These are phyloP conservation scores for Drosophila planitibia DNA, from an alignment of 2,888 invertebrate genomes.

Conservation along the genomic window DNA sequence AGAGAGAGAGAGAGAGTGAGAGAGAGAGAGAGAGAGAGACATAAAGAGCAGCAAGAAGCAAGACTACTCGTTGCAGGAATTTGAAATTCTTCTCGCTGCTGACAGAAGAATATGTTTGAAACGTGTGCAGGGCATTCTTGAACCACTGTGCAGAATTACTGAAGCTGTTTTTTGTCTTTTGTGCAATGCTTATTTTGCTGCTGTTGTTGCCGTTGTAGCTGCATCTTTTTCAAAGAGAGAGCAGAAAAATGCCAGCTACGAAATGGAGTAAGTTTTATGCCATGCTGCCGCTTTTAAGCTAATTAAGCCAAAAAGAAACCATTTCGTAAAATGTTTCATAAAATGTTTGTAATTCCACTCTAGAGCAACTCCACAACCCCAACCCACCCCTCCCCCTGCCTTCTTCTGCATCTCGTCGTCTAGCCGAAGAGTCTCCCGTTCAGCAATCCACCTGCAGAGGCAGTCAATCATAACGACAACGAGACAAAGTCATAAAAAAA, in stretches of 20 bases:
- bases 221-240: conserved; percentile 7
- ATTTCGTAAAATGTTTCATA: conserved; percentile 40
- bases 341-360: conserved; percentile 18
- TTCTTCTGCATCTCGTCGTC: conserved; percentile 2
- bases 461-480: conserved; percentile 63
- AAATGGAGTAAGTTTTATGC: conserved; percentile 21
- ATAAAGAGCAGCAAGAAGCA: not conserved
- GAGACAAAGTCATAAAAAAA: conserved; percentile 60
- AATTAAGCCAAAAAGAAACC: conserved; percentile 58
- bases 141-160: conserved; percentile 42
- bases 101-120: not conserved
- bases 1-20: not conserved
- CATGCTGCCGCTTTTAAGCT: conserved; percentile 48
- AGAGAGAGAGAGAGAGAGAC: not conserved
- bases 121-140: conserved; percentile 6
- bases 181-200: conserved; percentile 20
- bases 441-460: conserved; percentile 53
- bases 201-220: conserved; percentile 17
- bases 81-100: not conserved
- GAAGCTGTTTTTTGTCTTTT: conserved; percentile 50
- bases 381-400: not conserved
- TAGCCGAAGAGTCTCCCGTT: not conserved
- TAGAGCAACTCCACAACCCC: not conserved
- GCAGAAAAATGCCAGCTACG: not conserved
- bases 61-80: not conserved